Evolutionary conservation across 2,888 invertebrate genomes (phyloP), one percentile per base, ranked within the genome.

Genomic region (Xestoiulus laeticollis): DNA sequence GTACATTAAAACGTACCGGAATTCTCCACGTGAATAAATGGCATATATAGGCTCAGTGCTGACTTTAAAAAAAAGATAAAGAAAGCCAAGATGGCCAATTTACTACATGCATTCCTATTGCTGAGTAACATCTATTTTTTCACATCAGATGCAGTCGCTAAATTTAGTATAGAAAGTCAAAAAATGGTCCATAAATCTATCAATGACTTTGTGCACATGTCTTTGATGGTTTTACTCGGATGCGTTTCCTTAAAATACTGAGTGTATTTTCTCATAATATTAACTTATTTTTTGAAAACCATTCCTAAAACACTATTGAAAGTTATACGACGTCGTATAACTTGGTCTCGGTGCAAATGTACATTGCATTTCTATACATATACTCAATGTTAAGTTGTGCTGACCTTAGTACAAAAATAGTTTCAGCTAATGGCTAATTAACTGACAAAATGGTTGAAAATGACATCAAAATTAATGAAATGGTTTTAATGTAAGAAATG

Each of bases 241-340:
- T n/a, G 59, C 59, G 22, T 68, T 22, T 68, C 22, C 59, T 0
- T 22, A 22, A 26, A 68, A 53, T 53, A 16, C n/a, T 19, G n/a
- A 53, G 53, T 19, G 19, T n/a, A n/a, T n/a, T n/a, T 68, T 68
- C 22, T 22, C 0, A 68, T 22, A 22, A 68, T 10, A 68, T 68
- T 5, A 5, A 38, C 8, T 38, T 38, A 8, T 38, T 38, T 38
- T 38, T 38, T 38, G 38, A 38, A 38, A 38, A 38, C 38, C 8
- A 38, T 0, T 8, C 38, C 38, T 38, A 38, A 38, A 38, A 38
- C 5, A 38, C 3, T 30, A 30, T 5, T 78, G 30, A 78, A 30
- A 78, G 78, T 78, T 78, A 68, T 78, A 78, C 78, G 78, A 30
- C 78, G 30, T 78, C 14, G 30, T 30, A 78, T 30, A 78, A 30